phyloP scores from a whole-genome alignment of 2,797 vertebrate genomes.

The Acrossocheilus wenchowensis region DNA sequence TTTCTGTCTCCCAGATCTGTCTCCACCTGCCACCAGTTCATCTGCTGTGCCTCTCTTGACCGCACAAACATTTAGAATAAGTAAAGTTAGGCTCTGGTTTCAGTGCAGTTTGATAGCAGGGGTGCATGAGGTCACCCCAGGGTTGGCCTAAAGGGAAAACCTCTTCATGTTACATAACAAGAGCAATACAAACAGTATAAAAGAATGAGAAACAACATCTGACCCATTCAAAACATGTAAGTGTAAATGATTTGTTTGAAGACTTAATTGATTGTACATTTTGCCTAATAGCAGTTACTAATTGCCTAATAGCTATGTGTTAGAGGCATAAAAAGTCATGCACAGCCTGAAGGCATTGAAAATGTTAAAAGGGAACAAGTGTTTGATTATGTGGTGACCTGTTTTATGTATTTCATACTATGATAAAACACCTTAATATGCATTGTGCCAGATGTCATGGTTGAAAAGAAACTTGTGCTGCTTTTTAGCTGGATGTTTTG shows the following conservation, averaged over 20 bases:
- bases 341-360: constrained; percentile 9
- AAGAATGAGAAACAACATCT: neutral
- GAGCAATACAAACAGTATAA: neutral
- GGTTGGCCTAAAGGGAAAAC: constrained; percentile 56
- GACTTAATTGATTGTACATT: neutral
- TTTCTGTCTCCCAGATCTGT: neutral
- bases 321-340: constrained; percentile 5
- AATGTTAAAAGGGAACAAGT: constrained; percentile 22
- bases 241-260: neutral
- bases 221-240: neutral
- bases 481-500: constrained; percentile 8
- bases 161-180: constrained; percentile 52
- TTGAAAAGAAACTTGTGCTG: neutral
- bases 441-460: neutral
- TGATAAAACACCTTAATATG: constrained; percentile 12
- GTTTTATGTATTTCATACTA: neutral
- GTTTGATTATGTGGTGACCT: neutral
- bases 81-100: constrained; percentile 47
- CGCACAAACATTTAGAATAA: constrained; percentile 36
- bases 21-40: neutral
- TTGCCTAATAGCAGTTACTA: neutral
- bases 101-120: constrained; percentile 48
- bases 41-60: constrained; percentile 15
- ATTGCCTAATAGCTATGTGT: neutral
- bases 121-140: neutral